Evolutionary conservation across 2,888 invertebrate species (phyloP).

Genomic region (Aporophyla nigra): DNA sequence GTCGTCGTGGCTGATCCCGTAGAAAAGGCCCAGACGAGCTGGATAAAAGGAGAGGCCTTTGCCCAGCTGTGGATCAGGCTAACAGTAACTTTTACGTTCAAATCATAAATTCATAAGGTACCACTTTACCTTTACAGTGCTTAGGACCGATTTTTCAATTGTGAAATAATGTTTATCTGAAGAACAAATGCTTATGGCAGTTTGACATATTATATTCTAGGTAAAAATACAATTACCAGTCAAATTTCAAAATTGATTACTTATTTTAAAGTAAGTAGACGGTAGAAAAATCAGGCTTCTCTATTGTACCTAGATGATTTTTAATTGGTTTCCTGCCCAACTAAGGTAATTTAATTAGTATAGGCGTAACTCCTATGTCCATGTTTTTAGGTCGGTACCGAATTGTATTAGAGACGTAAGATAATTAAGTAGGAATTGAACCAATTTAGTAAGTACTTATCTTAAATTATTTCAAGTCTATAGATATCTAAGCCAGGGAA

Average conservation of each 20-base stretch:
- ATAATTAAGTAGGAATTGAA: background rate
- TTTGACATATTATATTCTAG: too few relatives aligned
- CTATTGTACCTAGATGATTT: background rate
- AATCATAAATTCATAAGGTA: too few relatives aligned
- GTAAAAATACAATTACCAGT: background rate
- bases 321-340: background rate
- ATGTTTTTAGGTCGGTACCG: background rate
- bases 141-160: background rate
- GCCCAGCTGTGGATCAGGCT: background rate
- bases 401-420: background rate
- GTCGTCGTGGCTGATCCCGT: background rate
- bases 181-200: background rate
- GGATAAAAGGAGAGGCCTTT: background rate
- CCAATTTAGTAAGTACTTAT: too few relatives aligned
- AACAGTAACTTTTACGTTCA: background rate
- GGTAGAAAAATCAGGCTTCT: background rate
- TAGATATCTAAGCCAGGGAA: background rate
- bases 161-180: background rate
- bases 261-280: background rate
- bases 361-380: background rate
- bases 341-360: background rate
- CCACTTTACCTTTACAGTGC: background rate
- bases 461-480: background rate
- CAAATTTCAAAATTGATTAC: background rate
- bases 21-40: background rate